phyloP scores from a whole-genome alignment of 2,888 invertebrate genomes.

The Furcula furcula region DNA sequence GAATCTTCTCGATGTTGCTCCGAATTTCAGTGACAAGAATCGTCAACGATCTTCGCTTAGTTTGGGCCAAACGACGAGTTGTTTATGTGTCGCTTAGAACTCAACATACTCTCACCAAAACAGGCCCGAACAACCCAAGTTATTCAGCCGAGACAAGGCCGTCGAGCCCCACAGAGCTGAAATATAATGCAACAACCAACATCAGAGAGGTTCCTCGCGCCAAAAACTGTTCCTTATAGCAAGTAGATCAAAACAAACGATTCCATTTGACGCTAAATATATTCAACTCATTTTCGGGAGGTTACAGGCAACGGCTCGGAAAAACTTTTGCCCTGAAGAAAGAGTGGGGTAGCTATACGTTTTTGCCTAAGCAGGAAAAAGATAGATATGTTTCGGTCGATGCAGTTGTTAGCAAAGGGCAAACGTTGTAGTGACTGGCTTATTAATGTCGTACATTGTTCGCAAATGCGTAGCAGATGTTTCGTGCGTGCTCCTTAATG shows the following conservation, averaged over 20 bases:
- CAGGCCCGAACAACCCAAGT: too few species aligned
- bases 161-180: neutral
- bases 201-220: constrained; percentile 11
- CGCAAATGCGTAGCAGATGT: constrained; percentile 53
- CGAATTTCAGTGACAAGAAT: too few species aligned
- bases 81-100: too few species aligned
- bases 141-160: too few species aligned
- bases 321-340: constrained; percentile 45
- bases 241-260: constrained; percentile 63
- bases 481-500: constrained; percentile 27
- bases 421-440: constrained; percentile 40
- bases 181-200: constrained; percentile 2
- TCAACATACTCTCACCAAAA: too few species aligned
- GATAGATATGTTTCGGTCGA: constrained; percentile 27
- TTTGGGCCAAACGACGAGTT: too few species aligned
- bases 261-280: constrained; percentile 67
- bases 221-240: constrained; percentile 25
- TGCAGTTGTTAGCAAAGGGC: constrained; percentile 35
- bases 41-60: too few species aligned
- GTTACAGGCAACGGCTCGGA: constrained; percentile 51
- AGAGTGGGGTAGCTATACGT: constrained; percentile 23
- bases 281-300: constrained; percentile 58
- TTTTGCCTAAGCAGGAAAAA: constrained; percentile 15
- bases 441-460: constrained; percentile 60
- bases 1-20: too few species aligned